Percentiles rank a stretch among this genome's conserved stretches.
Evolutionary conservation across 2,888 invertebrate genomes (phyloP).

Genomic region (Ectemnius continuus): DNA sequence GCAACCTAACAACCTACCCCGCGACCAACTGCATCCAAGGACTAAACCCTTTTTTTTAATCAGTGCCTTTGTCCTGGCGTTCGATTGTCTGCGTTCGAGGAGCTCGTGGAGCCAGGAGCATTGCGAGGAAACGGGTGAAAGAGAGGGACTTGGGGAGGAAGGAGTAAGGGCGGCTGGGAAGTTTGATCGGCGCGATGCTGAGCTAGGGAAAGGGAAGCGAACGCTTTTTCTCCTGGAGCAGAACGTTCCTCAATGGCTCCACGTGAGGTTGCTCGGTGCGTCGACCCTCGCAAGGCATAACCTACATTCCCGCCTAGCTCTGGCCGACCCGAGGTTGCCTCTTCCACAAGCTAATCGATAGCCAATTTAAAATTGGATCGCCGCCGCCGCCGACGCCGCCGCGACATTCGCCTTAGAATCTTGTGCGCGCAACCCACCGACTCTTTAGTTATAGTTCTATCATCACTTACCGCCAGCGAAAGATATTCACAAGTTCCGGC

Average conservation of each 20-base stretch:
- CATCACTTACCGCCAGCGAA: too few species aligned
- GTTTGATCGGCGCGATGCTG: conserved; percentile 40
- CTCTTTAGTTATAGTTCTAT: too few species aligned
- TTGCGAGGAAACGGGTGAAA: conserved; percentile 31
- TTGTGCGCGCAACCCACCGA: too few species aligned
- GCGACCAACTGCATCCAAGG: conserved; percentile 58
- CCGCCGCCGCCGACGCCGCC: conserved; percentile 1
- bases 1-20: conserved; percentile 69
- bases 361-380: conserved; percentile 10
- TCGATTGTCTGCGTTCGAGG: conserved; percentile 59
- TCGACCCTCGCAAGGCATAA: conserved; percentile 28
- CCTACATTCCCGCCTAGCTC: conserved; percentile 29
- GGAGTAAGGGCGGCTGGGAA: conserved; percentile 11
- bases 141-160: conserved; percentile 4
- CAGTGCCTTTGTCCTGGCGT: conserved; percentile 60
- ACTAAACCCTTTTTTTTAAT: conserved; percentile 61
- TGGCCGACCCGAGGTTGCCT: conserved; percentile 1
- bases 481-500: too few species aligned
- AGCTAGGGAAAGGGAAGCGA: conserved; percentile 29
- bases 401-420: conserved; percentile 1
- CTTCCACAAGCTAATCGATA: conserved; percentile 3
- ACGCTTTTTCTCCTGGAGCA: conserved; percentile 10
- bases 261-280: conserved; percentile 10
- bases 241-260: conserved; percentile 6
- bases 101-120: conserved; percentile 20